A percentile compares a stretch with the other conserved stretches of the same genome.
phyloP scores from a whole-genome alignment of 2,113 vertebrate genomes.

The Hyaena hyaena region DNA sequence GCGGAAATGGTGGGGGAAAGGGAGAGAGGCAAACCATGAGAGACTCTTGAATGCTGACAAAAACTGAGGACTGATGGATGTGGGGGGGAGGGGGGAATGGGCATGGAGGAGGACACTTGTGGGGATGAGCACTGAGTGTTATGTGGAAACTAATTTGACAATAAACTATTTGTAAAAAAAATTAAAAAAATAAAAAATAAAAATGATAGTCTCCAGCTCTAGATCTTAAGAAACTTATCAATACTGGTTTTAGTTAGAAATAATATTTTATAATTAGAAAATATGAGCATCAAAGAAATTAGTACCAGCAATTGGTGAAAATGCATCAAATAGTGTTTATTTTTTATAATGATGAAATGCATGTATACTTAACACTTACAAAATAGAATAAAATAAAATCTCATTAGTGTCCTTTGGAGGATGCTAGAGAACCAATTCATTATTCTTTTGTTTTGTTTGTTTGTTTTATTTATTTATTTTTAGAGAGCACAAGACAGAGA shows the following conservation, averaged over 20 bases:
- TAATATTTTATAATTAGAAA: neutral
- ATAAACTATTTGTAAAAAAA: too few relatives aligned
- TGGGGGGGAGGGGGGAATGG: too few relatives aligned
- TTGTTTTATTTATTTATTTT: too few relatives aligned
- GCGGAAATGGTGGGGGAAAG: too few relatives aligned
- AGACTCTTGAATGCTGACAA: too few relatives aligned
- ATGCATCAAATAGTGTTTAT: neutral
- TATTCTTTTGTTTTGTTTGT: neutral
- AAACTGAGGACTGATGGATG: too few relatives aligned
- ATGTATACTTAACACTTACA: neutral
- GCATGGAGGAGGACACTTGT: too few relatives aligned
- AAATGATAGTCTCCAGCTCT: neutral
- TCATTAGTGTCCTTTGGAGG: neutral
- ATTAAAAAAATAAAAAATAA: too few relatives aligned
- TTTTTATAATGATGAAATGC: slow-evolving; percentile 25
- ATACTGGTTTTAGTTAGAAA: neutral
- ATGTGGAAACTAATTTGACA: too few relatives aligned
- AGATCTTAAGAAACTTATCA: neutral
- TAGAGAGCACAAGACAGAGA: too few relatives aligned
- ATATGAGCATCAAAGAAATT: neutral
- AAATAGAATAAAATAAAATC: neutral
- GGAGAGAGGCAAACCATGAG: too few relatives aligned
- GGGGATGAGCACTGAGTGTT: too few relatives aligned
- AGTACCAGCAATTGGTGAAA: neutral
- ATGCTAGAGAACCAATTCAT: neutral